Base-by-base conservation (phyloP, 2,797 vertebrate species). In the Alauda arvensis region DNA sequence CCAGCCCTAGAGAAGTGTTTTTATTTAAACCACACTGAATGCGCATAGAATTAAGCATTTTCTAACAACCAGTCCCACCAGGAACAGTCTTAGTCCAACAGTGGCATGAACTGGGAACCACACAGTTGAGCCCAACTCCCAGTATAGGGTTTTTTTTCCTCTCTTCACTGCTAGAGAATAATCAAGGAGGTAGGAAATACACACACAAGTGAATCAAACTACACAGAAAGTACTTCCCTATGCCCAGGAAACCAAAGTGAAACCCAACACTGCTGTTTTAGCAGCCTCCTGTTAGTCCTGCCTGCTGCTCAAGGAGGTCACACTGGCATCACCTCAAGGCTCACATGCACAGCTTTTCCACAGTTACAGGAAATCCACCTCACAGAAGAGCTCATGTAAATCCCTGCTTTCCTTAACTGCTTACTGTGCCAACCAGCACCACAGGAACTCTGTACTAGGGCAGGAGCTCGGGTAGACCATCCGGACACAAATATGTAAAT, bases 61-160 rank as follows among this genome's bases (percentile, higher is more conserved):
- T 57, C 14, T 25, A 43, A 37, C 26, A 42, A 31, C 8, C 19
- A 33, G 9, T 20, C 9, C 23, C 8, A 26, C 14, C 7, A 37
- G 21, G 1, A 39, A 17, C 29, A 21, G 25, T 46, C n/a, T 53
- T 9, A 29, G 24, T 10, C 26, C 40, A 68, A 20, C 11, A 60
- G 10, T 0, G 1, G 21, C 37, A 31, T 18, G 3, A 83, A 59
- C 9, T 19, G 10, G 0, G 2, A 60, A 14, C 12, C 28, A 37
- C 6, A 20, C 0, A 46, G 15, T 13, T 0, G 0, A 89, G 45
- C 24, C 10, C 33, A 25, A 3, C 40, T 33, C 5, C n/a, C 45
- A 12, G 6, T 1, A 16, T 1, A 6, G 7, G 7, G 4, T 10
- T 13, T 18, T 46, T 43, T 37, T 7, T n/a, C n/a, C 25, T 33